phyloP scores from a whole-genome alignment of 2,113 vertebrate species.

The Paratilapia polleni region DNA sequence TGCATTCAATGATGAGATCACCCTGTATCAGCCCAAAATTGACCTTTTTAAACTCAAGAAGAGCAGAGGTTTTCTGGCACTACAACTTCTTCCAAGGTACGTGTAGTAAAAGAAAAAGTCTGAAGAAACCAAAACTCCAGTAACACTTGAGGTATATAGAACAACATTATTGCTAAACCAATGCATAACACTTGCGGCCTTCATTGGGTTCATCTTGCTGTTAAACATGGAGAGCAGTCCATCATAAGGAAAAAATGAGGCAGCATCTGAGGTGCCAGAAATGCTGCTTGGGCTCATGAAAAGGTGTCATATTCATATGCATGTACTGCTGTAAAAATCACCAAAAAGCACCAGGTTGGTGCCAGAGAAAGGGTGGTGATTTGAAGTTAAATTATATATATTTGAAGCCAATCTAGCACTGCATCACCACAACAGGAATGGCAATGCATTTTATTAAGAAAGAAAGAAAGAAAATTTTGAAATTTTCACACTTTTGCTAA shows the following conservation, averaged over 20 bases:
- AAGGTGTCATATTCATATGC: background rate
- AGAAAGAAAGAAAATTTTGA: too few species aligned
- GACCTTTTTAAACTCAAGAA: background rate
- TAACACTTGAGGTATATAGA: background rate
- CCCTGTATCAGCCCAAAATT: background rate
- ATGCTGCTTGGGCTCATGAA: too few species aligned
- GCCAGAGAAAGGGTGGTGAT: background rate
- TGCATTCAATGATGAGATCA: background rate
- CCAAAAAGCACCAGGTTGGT: background rate
- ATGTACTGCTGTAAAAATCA: rapidly evolving
- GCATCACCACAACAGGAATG: too few species aligned
- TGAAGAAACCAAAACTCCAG: background rate
- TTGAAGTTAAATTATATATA: too few species aligned
- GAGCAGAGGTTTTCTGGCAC: background rate
- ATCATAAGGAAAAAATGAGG: too few species aligned
- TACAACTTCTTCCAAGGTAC: background rate
- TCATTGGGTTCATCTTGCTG: background rate
- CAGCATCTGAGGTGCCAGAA: too few species aligned
- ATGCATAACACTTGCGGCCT: too few species aligned
- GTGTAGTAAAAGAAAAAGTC: background rate
- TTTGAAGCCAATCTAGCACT: too few species aligned
- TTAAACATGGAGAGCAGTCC: background rate
- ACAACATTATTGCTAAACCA: background rate
- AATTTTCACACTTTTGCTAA: too few species aligned
- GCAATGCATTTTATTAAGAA: too few species aligned